A percentile compares a stretch with the other conserved stretches of the same genome.
Conservation (phyloP, 2,888 invertebrate species). For the Euplagia quadripunctaria region DNA sequence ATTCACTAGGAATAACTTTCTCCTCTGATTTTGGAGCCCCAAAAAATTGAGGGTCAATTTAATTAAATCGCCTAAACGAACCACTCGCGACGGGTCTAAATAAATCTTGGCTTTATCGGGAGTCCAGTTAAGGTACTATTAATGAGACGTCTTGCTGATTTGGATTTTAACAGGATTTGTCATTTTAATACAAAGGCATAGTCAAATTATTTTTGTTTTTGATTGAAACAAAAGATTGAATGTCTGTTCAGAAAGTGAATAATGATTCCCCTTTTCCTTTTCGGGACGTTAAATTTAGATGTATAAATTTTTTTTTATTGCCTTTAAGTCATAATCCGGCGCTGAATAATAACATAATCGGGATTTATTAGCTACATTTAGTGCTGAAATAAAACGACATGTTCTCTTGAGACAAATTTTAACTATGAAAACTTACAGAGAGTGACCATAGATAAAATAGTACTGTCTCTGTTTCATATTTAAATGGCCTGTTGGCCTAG, state of each 20-base stretch:
- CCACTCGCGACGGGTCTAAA: constrained; percentile 43
- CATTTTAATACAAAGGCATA: constrained; percentile 31
- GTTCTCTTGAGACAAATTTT: no score
- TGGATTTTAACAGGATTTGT: constrained; percentile 36
- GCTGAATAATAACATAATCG: no score
- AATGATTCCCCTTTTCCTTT: not conserved
- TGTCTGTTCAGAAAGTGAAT: not conserved
- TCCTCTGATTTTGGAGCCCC: constrained; percentile 29
- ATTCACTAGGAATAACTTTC: not conserved
- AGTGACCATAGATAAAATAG: no score
- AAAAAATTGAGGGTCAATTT: constrained; percentile 47
- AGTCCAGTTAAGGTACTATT: constrained; percentile 49
- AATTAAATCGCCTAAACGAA: constrained; percentile 54
- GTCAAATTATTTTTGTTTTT: constrained; percentile 31
- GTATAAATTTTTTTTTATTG: no score
- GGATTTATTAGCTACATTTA: no score
- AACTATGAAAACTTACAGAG: no score
- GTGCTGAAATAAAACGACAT: no score
- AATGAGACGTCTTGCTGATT: constrained; percentile 38
- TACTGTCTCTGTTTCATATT: no score
- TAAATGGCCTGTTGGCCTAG: no score
- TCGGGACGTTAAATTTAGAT: not conserved
- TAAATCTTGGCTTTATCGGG: constrained; percentile 51
- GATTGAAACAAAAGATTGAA: constrained; percentile 18
- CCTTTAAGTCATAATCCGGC: no score